phyloP scores from a whole-genome alignment of 2,113 vertebrate species.

The Egretta garzetta region DNA sequence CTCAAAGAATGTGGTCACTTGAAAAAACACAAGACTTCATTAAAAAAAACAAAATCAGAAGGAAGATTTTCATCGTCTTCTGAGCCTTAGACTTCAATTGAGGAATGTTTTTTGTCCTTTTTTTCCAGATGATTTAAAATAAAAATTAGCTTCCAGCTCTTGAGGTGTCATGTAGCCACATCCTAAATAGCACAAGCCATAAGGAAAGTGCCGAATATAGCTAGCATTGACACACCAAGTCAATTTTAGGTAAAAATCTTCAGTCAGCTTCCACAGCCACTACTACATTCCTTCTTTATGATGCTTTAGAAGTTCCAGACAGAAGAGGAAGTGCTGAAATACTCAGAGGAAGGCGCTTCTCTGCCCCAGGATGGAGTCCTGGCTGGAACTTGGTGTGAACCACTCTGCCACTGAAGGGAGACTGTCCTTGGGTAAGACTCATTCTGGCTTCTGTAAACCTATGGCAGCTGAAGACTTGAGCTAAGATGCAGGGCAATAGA shows the following conservation, averaged over 20 bases:
- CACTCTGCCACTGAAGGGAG: background rate
- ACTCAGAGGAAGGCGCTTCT: constrained; percentile 8
- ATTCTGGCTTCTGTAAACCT: constrained; percentile 29
- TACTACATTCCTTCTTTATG: constrained; percentile 60
- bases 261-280: constrained; percentile 46
- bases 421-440: background rate
- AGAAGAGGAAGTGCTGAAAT: constrained; percentile 63
- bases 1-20: background rate
- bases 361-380: constrained; percentile 26
- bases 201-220: background rate
- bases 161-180: background rate
- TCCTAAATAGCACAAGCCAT: background rate
- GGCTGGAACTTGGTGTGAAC: constrained; percentile 4
- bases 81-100: background rate
- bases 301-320: constrained; percentile 60
- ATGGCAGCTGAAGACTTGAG: constrained; percentile 10
- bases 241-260: constrained; percentile 48
- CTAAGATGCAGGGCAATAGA: constrained; percentile 1
- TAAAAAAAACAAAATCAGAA: background rate
- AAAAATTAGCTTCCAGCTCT: background rate
- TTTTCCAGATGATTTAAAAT: background rate
- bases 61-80: background rate
- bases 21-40: background rate
- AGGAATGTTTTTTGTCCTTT: background rate
- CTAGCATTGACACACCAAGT: background rate